Percentiles rank a stretch among this genome's conserved stretches.
Conservation (phyloP, 1,140 invertebrate species). For the Dendrolimus punctatus region DNA sequence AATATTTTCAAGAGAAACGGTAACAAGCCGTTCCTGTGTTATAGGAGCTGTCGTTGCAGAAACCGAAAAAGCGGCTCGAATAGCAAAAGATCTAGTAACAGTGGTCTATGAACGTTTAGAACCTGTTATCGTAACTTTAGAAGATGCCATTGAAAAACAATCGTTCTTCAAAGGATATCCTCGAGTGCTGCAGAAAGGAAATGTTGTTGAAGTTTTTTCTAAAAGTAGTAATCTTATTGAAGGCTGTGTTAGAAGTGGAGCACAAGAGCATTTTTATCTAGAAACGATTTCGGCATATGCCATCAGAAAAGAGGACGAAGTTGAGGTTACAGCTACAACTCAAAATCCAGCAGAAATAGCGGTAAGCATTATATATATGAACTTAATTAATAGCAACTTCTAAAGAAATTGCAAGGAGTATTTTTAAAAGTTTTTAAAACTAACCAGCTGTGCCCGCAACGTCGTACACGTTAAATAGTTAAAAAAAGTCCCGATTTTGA, state of each 20-base stretch:
- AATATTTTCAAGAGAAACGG: constrained; percentile 80
- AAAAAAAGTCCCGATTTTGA: too few relatives aligned
- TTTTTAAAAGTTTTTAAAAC: not conserved
- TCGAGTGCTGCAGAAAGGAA: constrained; percentile 75
- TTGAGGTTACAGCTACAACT: constrained; percentile 88
- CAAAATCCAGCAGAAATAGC: constrained; percentile 85
- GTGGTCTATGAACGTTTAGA: constrained; percentile 83
- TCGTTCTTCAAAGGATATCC: constrained; percentile 77
- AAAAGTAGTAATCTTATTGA: constrained; percentile 77
- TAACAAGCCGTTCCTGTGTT: constrained; percentile 84
- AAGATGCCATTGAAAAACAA: constrained; percentile 85
- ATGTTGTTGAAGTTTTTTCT: constrained; percentile 77
- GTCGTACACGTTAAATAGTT: too few relatives aligned
- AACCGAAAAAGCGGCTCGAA: constrained; percentile 81
- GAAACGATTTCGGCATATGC: constrained; percentile 83
- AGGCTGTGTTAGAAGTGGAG: constrained; percentile 86
- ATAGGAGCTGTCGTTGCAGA: constrained; percentile 85
- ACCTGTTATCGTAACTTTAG: constrained; percentile 87
- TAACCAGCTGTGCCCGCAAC: too few relatives aligned
- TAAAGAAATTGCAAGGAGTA: not conserved
- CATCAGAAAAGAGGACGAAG: constrained; percentile 84
- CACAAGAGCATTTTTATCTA: constrained; percentile 98
- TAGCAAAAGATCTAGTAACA: constrained; percentile 81
- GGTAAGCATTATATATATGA: constrained; percentile 53
- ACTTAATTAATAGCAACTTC: not conserved